These are phyloP conservation scores for Cyprinodon brontotheroides DNA, from an alignment of 2,113 vertebrate species.

Conservation along the genomic window DNA sequence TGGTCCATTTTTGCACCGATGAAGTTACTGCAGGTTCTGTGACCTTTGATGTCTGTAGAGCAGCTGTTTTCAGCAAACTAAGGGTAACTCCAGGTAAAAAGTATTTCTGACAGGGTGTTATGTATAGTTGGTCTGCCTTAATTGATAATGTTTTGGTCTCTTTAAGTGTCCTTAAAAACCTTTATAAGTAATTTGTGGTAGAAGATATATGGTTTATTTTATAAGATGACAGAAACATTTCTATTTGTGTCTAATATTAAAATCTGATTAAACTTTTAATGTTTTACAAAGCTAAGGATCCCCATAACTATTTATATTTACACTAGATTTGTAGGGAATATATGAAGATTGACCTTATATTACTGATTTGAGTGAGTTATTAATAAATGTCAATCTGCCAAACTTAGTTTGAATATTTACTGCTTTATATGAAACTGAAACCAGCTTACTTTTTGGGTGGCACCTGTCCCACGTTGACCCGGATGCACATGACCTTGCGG, in stretches of 20 bases:
- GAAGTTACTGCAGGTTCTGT: background rate
- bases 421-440: background rate
- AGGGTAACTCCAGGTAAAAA: background rate
- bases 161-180: background rate
- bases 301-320: background rate
- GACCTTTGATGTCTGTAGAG: background rate
- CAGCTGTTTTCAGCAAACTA: background rate
- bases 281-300: background rate
- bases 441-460: conserved; percentile 95
- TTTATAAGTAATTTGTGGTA: background rate
- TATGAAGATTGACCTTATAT: too few species aligned
- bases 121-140: too few species aligned
- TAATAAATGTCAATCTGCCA: background rate
- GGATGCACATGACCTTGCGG: conserved; percentile 96
- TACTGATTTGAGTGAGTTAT: too few species aligned
- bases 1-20: background rate
- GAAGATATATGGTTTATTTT: background rate
- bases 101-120: background rate
- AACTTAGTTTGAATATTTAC: background rate
- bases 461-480: conserved; percentile 97
- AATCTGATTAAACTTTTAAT: background rate
- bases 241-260: background rate
- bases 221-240: background rate
- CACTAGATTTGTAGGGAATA: too few species aligned
- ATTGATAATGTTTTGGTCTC: too few species aligned